Evolutionary conservation across 1,140 invertebrate species (phyloP).

Genomic region (Pseudomyrmex gracilis): DNA sequence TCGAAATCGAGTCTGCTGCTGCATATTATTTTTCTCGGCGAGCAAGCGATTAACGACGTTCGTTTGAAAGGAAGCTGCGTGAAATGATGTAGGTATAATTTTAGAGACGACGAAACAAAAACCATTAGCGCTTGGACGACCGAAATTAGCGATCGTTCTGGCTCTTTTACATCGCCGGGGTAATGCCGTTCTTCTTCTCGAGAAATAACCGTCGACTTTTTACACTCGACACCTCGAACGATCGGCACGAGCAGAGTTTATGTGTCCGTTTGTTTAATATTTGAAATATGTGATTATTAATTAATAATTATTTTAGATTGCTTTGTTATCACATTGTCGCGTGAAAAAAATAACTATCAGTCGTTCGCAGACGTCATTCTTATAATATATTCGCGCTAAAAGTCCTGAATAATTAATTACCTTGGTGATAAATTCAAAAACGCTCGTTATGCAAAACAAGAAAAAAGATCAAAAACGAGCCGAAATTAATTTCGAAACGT

Average conservation of each 20-base stretch:
- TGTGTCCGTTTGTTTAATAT: neutral
- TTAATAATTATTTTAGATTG: neutral
- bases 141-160: neutral
- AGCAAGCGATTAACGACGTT: neutral
- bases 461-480: too few relatives aligned
- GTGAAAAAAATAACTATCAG: neutral
- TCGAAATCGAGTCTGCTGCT: constrained; percentile 17
- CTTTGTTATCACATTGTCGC: neutral
- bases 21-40: neutral
- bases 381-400: too few relatives aligned
- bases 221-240: neutral
- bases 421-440: too few relatives aligned
- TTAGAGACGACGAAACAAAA: neutral
- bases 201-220: neutral
- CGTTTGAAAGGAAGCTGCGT: neutral
- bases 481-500: too few relatives aligned
- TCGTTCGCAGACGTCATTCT: too few relatives aligned
- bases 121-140: neutral
- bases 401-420: too few relatives aligned
- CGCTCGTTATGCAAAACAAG: too few relatives aligned
- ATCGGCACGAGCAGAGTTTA: neutral
- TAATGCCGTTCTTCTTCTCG: neutral
- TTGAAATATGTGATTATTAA: neutral
- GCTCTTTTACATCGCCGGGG: neutral
- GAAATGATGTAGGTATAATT: neutral